Percentiles rank a stretch among this genome's conserved stretches.
phyloP scores from a whole-genome alignment of 1,140 invertebrate genomes.

The Triops cancriformis region DNA sequence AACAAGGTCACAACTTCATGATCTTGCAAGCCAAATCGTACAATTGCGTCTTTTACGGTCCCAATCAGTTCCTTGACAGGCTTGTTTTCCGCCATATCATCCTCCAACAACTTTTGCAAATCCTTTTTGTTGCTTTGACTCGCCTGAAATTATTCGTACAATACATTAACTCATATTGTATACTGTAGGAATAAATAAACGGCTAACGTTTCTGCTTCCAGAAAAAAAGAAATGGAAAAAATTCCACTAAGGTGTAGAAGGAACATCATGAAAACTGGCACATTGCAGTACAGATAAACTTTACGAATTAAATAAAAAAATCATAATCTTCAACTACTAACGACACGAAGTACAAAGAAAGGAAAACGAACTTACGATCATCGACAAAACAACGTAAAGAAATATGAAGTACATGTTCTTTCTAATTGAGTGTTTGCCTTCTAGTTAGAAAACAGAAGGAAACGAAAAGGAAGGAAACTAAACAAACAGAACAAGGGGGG shows the following conservation, averaged over 20 bases:
- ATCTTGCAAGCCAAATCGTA: conserved; percentile 70
- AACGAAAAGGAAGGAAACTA: neutral
- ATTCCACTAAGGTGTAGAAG: no score
- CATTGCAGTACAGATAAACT: no score
- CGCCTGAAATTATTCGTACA: conserved; percentile 2
- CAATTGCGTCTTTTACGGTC: conserved; percentile 76
- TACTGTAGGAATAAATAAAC: conserved; percentile 1
- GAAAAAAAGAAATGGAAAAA: no score
- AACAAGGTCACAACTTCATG: conserved; percentile 75
- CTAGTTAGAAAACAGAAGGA: neutral
- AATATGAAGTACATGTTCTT: no score
- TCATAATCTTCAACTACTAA: no score
- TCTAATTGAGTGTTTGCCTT: neutral
- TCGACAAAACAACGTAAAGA: no score
- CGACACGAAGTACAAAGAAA: no score
- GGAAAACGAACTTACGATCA: no score
- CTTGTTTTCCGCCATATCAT: conserved; percentile 73
- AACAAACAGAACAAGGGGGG: neutral
- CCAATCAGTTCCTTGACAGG: conserved; percentile 68
- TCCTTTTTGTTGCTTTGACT: conserved; percentile 76
- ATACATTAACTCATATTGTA: no score
- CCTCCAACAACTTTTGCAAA: conserved; percentile 61
- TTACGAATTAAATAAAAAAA: no score
- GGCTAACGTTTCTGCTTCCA: no score
- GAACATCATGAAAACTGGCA: no score